Evolutionary conservation across 2,888 invertebrate species (phyloP).

Genomic region (Cylindroiulus punctatus): DNA sequence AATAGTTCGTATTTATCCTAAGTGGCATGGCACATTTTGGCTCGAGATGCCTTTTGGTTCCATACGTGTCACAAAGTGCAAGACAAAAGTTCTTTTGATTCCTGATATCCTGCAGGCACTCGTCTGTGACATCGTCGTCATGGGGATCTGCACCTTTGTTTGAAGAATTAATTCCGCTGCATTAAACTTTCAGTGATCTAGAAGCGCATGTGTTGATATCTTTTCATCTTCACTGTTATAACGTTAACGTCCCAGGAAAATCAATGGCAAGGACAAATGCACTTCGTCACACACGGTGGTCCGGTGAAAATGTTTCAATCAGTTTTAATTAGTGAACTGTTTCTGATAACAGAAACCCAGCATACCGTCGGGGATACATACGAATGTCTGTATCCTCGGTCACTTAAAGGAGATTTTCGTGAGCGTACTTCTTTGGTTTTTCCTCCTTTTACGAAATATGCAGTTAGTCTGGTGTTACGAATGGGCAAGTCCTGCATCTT

Average conservation of each 20-base stretch:
- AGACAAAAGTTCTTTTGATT: conserved; percentile 29
- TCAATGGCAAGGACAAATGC: background rate
- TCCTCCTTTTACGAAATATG: background rate
- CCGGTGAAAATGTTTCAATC: background rate
- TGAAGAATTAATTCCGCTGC: conserved; percentile 29
- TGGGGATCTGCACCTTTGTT: conserved; percentile 43
- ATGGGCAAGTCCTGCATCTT: conserved; percentile 64
- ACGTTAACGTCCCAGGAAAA: conserved; percentile 14
- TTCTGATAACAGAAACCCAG: background rate
- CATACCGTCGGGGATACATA: background rate
- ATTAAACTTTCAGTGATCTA: conserved; percentile 39
- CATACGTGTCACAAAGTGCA: background rate
- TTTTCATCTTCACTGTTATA: conserved; percentile 32
- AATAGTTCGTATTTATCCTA: background rate
- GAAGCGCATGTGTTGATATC: conserved; percentile 30
- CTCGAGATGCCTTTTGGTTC: background rate
- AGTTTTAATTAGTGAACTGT: conserved; percentile 21
- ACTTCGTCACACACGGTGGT: background rate
- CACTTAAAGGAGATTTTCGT: background rate
- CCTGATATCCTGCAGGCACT: conserved; percentile 14
- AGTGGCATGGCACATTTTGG: background rate
- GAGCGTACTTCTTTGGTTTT: conserved; percentile 14
- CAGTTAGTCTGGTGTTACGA: background rate
- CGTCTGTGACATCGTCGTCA: background rate
- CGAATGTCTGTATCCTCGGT: background rate